phyloP scores from a whole-genome alignment of 2,797 vertebrate genomes.

The Glossophaga mutica region DNA sequence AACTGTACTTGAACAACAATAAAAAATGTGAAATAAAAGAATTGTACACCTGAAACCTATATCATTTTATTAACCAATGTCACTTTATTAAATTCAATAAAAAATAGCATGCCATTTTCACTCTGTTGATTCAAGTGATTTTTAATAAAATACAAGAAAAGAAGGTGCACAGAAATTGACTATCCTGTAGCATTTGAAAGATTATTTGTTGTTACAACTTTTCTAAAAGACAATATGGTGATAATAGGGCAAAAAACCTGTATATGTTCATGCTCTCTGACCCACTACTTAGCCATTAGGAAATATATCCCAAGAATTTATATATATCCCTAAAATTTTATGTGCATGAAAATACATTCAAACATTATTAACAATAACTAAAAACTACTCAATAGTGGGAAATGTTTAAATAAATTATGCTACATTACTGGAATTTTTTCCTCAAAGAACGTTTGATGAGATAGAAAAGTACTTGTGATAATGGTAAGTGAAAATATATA shows the following conservation, averaged over 20 bases:
- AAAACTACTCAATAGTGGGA: conserved; percentile 2
- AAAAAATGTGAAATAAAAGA: no score
- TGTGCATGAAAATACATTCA: conserved; percentile 28
- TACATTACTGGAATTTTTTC: conserved; percentile 50
- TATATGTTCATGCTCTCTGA: background rate
- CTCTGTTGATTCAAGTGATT: conserved; percentile 34
- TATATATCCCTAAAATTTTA: conserved; percentile 13
- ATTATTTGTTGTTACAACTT: background rate
- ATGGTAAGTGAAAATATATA: conserved; percentile 41
- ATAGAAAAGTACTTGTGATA: conserved; percentile 31
- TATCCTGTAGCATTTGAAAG: conserved; percentile 9
- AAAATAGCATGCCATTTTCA: conserved; percentile 46
- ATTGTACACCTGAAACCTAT: background rate
- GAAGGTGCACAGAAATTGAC: conserved; percentile 19
- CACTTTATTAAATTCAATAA: background rate
- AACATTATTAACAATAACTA: conserved; percentile 42
- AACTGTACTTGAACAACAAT: no score
- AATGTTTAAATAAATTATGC: conserved; percentile 55
- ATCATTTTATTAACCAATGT: background rate
- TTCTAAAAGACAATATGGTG: background rate
- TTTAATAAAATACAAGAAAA: conserved; percentile 55
- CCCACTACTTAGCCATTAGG: background rate
- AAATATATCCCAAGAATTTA: conserved; percentile 25
- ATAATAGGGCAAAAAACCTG: background rate
- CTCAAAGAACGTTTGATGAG: conserved; percentile 54